These are phyloP conservation scores for Drosophila glabriapex DNA, from an alignment of 2,888 invertebrate genomes.

Conservation along the genomic window DNA sequence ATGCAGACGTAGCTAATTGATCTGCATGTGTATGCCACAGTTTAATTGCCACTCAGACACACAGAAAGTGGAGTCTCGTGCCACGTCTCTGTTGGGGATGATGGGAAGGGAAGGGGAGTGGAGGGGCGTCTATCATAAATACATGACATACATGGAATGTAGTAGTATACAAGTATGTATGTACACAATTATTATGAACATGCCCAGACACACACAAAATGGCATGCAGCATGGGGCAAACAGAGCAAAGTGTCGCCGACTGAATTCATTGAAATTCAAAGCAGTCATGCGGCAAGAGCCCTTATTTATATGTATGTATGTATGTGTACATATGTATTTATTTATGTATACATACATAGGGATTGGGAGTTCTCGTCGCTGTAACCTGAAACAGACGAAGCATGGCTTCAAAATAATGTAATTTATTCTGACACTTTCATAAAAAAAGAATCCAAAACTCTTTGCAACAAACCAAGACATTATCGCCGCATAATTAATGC, in stretches of 20 bases:
- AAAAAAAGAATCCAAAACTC: slow-evolving; percentile 64
- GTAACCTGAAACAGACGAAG: slow-evolving; percentile 24
- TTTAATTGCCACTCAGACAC: slow-evolving; percentile 64
- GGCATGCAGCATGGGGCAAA: slow-evolving; percentile 3
- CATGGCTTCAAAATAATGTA: slow-evolving; percentile 70
- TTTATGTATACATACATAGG: not conserved
- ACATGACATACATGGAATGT: not conserved
- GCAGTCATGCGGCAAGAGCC: slow-evolving; percentile 31
- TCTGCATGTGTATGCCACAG: slow-evolving; percentile 55
- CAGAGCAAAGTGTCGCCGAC: slow-evolving; percentile 29
- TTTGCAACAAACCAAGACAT: slow-evolving; percentile 75
- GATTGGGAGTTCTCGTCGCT: not conserved
- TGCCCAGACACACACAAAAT: slow-evolving; percentile 1
- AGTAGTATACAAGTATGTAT: not conserved
- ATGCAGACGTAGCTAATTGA: slow-evolving; percentile 69
- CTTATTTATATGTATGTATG: slow-evolving; percentile 2
- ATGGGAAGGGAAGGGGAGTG: slow-evolving; percentile 27
- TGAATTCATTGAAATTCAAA: slow-evolving; percentile 60
- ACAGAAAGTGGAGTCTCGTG: slow-evolving; percentile 36
- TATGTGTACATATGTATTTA: slow-evolving; percentile 10
- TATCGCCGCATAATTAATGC: slow-evolving; percentile 81
- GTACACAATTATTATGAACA: slow-evolving; percentile 28
- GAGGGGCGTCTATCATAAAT: slow-evolving; percentile 28
- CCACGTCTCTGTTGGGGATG: slow-evolving; percentile 18
- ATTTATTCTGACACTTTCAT: slow-evolving; percentile 82